Base-by-base conservation (phyloP, 2,888 invertebrate species). In the Caenorhabditis auriculariae region DNA sequence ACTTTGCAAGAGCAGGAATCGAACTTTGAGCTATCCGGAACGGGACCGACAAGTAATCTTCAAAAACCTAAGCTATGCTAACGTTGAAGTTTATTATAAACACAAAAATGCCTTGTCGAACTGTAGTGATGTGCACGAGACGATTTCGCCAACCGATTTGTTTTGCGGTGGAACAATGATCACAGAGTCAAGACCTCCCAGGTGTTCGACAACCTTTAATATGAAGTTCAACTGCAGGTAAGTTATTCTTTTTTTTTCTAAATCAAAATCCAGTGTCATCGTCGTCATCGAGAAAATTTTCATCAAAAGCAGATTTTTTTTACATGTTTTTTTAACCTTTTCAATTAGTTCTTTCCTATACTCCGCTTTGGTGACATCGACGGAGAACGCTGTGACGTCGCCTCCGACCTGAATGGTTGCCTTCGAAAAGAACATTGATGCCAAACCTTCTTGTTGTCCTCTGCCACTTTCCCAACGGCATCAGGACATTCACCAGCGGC, bases 161-260 rank as follows among this genome's bases (percentile, higher is more conserved):
- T 76, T 76, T n/a, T 59, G 60, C 15, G 58, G 68, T 17, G 69
- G 69, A 15, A 69, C 66, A n/a, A 69, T 50, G 7, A 69, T 41
- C 2, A 69, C n/a, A 4, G 61, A 59, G 42, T 64, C 64, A 7
- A 66, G 23, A 17, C 69, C 66, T 3, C 60, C 62, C 9, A 66
- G 24, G 32, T 66, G 58, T 21, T 60, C 55, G 1, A 49, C 32
- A 1, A 64, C 69, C 49, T 56, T 5, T 26, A 51, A 35, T 2
- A 38, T 23, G 15, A 9, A 24, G 17, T 0, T 21, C n/a, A 23
- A 32, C 23, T 4, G 3, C 9, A 26, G 47, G 24, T 24, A 23
- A 28, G 7, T n/a, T 12, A 48, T 37, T 6, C 24, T n/a, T n/a
- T n/a, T n/a, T n/a, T n/a, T n/a, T n/a, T n/a, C n/a, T n/a, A n/a